Evolutionary conservation across 2,797 vertebrate species (phyloP).

Genomic region (Anguilla anguilla): DNA sequence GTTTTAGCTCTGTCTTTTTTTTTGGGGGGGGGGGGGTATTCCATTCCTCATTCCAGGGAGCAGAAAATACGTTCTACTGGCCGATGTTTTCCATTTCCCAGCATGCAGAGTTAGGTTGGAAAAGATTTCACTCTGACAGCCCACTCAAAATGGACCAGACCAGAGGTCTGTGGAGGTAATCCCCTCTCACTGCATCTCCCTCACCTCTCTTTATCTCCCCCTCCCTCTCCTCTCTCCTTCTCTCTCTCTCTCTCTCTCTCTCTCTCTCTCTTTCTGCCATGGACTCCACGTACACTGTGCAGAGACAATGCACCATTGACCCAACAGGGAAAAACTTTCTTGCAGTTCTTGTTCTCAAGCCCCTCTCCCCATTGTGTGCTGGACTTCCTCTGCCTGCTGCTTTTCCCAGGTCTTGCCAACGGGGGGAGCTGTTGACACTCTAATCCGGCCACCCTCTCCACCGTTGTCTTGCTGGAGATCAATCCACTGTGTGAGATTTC

Average conservation of each 20-base stretch:
- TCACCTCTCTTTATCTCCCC: no score
- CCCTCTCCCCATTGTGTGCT: not conserved
- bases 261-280: not conserved
- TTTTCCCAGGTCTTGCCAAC: slow-evolving; percentile 17
- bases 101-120: not conserved
- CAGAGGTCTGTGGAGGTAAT: not conserved
- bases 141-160: not conserved
- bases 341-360: not conserved
- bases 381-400: not conserved
- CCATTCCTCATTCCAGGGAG: not conserved
- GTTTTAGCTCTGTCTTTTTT: not conserved
- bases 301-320: slow-evolving; percentile 13
- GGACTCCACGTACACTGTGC: not conserved
- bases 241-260: not conserved
- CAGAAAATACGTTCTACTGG: not conserved
- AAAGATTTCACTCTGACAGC: not conserved
- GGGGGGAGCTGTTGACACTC: slow-evolving; percentile 32
- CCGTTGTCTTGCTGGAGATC: not conserved
- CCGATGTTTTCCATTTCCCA: not conserved
- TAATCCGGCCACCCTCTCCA: not conserved
- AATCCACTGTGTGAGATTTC: not conserved
- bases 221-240: not conserved
- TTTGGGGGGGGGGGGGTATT: not conserved
- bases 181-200: not conserved
- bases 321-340: not conserved